These are phyloP conservation scores for Genyomyrus donnyi DNA, from an alignment of 2,113 vertebrate species.

Conservation along the genomic window DNA sequence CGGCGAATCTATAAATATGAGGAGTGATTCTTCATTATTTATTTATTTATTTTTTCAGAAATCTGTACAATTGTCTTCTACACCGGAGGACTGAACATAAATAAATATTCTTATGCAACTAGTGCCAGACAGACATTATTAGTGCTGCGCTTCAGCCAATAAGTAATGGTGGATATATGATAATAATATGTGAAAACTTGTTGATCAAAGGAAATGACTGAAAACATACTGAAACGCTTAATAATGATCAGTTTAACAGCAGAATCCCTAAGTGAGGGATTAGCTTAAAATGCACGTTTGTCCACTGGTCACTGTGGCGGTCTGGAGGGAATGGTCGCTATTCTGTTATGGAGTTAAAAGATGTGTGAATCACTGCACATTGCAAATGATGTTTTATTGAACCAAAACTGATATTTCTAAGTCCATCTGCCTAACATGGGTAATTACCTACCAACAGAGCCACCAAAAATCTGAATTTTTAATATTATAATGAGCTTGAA, in stretches of 20 bases:
- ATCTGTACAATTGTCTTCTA: background rate
- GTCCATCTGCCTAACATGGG: background rate
- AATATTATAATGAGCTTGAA: background rate
- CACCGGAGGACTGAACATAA: background rate
- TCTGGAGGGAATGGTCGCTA: background rate
- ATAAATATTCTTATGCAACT: background rate
- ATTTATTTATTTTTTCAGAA: background rate
- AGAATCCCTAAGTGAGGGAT: background rate
- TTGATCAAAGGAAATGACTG: background rate
- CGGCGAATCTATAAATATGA: no score
- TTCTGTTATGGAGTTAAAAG: slow-evolving; percentile 16
- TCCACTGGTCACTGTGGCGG: background rate
- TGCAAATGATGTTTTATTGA: background rate
- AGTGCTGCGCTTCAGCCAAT: background rate
- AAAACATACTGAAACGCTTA: background rate
- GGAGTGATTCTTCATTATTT: background rate
- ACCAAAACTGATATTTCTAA: background rate
- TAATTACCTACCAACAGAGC: background rate
- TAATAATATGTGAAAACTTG: background rate
- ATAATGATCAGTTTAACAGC: background rate
- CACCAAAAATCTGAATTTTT: background rate
- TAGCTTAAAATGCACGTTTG: background rate
- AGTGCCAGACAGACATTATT: background rate
- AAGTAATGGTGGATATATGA: background rate
- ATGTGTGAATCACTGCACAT: slow-evolving; percentile 19